These are phyloP conservation scores for Cyphomyrus discorhynchus DNA, from an alignment of 2,113 vertebrate genomes.

Conservation along the genomic window DNA sequence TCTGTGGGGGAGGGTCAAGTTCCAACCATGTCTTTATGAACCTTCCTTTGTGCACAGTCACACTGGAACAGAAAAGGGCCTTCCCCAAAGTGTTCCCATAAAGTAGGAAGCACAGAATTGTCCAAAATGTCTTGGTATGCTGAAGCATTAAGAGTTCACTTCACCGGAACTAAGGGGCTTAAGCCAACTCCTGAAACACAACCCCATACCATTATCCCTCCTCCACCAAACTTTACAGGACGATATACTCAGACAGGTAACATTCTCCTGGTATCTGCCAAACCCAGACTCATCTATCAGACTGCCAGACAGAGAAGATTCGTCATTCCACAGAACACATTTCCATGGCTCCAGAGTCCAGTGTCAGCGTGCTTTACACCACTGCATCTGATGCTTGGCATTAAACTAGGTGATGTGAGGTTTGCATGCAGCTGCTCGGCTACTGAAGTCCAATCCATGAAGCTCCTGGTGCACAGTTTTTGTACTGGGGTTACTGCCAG, in stretches of 20 bases:
- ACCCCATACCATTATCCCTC: no score
- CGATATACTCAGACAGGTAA: background rate
- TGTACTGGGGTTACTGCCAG: no score
- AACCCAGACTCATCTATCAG: background rate
- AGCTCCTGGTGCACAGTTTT: no score
- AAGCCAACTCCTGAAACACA: background rate
- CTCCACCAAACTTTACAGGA: no score
- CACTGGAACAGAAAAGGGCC: background rate
- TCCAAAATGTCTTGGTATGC: background rate
- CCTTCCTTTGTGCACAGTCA: background rate
- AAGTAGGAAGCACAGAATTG: background rate
- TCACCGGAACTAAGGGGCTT: background rate
- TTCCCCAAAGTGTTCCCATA: background rate
- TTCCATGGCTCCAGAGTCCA: background rate
- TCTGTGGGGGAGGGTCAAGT: background rate
- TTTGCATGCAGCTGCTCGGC: no score
- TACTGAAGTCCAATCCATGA: no score
- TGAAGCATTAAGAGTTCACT: background rate
- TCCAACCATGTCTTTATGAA: background rate
- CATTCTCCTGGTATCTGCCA: background rate
- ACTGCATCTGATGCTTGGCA: background rate
- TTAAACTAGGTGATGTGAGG: background rate
- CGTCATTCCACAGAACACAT: background rate
- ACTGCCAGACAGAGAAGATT: background rate
- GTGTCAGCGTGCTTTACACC: background rate